These are phyloP conservation scores for Myiagra hebetior DNA, from an alignment of 2,113 vertebrate genomes.

Conservation along the genomic window DNA sequence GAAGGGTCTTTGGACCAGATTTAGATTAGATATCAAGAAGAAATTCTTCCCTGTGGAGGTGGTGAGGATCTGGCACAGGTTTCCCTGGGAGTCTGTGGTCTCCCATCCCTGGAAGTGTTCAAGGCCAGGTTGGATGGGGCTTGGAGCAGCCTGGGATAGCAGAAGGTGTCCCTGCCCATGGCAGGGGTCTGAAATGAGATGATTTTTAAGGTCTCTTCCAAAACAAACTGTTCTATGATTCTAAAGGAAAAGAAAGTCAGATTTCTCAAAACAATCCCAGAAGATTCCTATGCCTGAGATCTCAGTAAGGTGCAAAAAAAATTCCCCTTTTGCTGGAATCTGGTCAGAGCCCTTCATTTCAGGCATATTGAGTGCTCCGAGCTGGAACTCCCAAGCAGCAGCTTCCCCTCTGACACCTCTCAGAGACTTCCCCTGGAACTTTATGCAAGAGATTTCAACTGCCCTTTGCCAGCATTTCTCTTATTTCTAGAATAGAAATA, in stretches of 20 bases:
- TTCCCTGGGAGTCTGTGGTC: not conserved
- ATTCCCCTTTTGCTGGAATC: not conserved
- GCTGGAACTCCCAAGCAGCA: not conserved
- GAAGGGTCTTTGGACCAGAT: not conserved
- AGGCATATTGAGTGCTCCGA: rapidly evolving
- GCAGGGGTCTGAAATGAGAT: rapidly evolving
- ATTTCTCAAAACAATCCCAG: not conserved
- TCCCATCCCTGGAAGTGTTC: not conserved
- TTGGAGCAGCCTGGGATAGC: not conserved
- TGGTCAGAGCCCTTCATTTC: not conserved
- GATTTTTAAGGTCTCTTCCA: not conserved
- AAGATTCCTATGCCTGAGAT: not conserved
- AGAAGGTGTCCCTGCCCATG: not conserved
- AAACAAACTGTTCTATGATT: not conserved
- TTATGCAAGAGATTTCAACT: not conserved
- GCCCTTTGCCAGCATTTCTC: not conserved
- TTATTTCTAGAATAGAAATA: not conserved
- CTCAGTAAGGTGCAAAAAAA: not conserved
- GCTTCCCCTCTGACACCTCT: not conserved
- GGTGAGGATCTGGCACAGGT: rapidly evolving
- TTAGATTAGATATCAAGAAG: not conserved
- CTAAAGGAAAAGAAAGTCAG: not conserved
- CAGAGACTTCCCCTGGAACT: not conserved
- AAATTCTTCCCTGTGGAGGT: not conserved
- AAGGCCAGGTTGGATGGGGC: rapidly evolving